Evolutionary conservation across 2,797 vertebrate genomes (phyloP), one percentile per base, ranked within the genome.

Genomic region (Monodelphis domestica): DNA sequence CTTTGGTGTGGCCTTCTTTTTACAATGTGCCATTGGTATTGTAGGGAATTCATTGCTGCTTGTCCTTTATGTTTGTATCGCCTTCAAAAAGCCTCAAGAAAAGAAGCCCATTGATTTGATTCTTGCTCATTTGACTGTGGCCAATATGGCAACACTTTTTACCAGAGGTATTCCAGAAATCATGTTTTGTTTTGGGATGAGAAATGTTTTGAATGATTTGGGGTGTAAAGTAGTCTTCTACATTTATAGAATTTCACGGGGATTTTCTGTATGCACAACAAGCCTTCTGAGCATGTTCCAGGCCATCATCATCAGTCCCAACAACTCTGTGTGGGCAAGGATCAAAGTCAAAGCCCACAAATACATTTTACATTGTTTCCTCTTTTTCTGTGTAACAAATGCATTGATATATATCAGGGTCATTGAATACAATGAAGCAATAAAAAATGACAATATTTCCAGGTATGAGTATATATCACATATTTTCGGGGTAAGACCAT

Each of bases 111-210:
- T 17, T 63, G 78, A 70, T 52, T 59, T 52, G 51, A 90, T 63
- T 45, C 70, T 54, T 78, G 38, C 14, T 53, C n/a, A 70, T 70
- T 56, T 90, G 45, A 12, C 54, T 94, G 59, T 90, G n/a, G 57
- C 38, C 50, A 54, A 92, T 52, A 55, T 52, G 24, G 45, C 29
- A 88, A 50, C 15, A 17, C 6, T 54, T 87, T 29, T 94, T 63
- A 90, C 38, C 87, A 88, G 70, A 26, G 90, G 53, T 11, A 78
- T 2, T 14, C 7, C 50, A 53, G 38, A 56, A 24, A 89, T 50
- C 55, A 33, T 70, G 70, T 88, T 63, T 12, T 92, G 14, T 88
- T 87, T 91, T 57, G 55, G 54, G 90, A 59, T 94, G 51, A 90
- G 52, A 29, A 4, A 89, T 56, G 0, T 89, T 56, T 51, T 78